Base-by-base conservation (phyloP, 2,888 invertebrate genomes). In the Embidobia sp. region DNA sequence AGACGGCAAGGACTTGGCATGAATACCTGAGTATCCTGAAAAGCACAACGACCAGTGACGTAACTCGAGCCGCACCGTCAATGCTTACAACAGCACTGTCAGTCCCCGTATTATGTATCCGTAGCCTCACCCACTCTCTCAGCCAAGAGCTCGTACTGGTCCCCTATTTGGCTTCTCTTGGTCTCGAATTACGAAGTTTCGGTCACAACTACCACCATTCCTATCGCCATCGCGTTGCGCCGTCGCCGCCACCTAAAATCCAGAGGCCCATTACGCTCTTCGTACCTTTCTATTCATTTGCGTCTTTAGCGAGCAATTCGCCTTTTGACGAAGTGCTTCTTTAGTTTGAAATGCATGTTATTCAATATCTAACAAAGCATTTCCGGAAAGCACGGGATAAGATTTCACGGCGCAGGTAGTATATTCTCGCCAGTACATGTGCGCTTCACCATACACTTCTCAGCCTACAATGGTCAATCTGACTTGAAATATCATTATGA, bases 11-110 rank as follows among this genome's bases (percentile, higher is more conserved):
- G 42, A 31, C 22, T 31, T 44, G 44, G 44, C 53, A 33, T 53
- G 53, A 70, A 69, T 76, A 53, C 61, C 31, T 53, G 37, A 61
- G 44, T 64, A 48, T 55, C 72, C 53, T 57, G 74, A 81, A 79
- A 80, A 77, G 81, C 79, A 79, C 76, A 78, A 75, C 79, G 72
- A 78, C n/a, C n/a, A n/a, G 78, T 80, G 80, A 80, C 81, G 81
- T 81, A 81, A 81, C 77, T 63, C 67, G 81, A 81, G 78, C 79
- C 75, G n/a, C n/a, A 31, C 80, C 77, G 84, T 84, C 85, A 85
- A 80, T 78, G 77, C 85, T 85, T 83, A 85, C 86, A 85, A 84
- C 79, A 73, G 79, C 76, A 79, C 83, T 84, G 85, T 85, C 86
- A 84, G 87, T 87, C 85, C 86, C 78, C 80, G 78, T 81, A 22